Percentiles rank a stretch among this genome's conserved stretches.
Evolutionary conservation across 2,797 vertebrate species (phyloP).

Genomic region (Poliocrania exsul): DNA sequence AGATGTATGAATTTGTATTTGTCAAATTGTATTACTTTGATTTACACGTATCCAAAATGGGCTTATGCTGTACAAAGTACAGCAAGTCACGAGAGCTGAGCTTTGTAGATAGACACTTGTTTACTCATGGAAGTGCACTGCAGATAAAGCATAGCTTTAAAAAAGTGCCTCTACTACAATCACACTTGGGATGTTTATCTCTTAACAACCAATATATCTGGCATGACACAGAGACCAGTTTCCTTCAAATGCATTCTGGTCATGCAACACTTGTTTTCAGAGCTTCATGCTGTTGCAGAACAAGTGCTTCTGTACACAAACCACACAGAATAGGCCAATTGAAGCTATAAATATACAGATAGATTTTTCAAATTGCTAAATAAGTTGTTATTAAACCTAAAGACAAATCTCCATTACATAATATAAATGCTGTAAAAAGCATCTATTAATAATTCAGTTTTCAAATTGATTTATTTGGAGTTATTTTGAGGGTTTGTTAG

Average conservation of each 20-base stretch:
- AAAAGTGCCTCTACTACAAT: background rate
- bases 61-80: background rate
- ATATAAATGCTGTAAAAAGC: background rate
- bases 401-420: background rate
- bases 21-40: background rate
- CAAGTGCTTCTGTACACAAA: background rate
- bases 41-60: background rate
- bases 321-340: background rate
- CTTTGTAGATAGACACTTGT: background rate
- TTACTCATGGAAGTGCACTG: background rate
- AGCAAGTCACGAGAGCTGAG: background rate
- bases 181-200: background rate
- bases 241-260: background rate
- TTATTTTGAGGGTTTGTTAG: accelerated
- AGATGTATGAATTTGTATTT: background rate
- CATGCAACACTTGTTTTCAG: background rate
- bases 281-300: background rate
- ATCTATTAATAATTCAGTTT: background rate
- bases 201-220: background rate
- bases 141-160: background rate
- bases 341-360: background rate
- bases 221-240: background rate
- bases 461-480: background rate
- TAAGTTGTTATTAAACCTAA: background rate
- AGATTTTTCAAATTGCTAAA: background rate